Evolutionary conservation across 2,888 invertebrate genomes (phyloP).

Genomic region (Falcaria lacertinaria): DNA sequence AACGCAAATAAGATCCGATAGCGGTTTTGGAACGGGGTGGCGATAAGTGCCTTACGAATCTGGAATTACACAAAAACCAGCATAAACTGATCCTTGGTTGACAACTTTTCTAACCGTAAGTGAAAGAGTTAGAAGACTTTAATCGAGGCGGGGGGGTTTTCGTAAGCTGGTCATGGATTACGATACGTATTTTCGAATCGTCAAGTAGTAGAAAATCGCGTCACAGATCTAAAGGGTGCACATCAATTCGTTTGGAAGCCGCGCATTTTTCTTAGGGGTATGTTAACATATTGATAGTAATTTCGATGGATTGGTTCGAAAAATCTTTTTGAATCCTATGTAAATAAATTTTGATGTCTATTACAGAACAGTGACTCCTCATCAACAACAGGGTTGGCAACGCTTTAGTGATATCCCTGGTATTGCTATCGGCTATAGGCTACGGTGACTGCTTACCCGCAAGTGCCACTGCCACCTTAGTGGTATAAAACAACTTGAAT

Average conservation of each 20-base stretch:
- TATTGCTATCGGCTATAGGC: no score
- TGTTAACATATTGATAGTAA: slow-evolving; percentile 30
- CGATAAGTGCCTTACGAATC: slow-evolving; percentile 35
- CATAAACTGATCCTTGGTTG: slow-evolving; percentile 13
- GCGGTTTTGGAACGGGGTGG: slow-evolving; percentile 32
- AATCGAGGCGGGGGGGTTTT: slow-evolving; percentile 10
- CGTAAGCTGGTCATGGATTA: slow-evolving; percentile 29
- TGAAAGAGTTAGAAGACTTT: not conserved
- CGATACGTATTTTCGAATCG: slow-evolving; percentile 48
- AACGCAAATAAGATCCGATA: slow-evolving; percentile 37
- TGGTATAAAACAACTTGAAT: no score
- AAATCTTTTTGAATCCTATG: no score
- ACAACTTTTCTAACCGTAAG: not conserved
- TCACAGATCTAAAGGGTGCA: slow-evolving; percentile 38
- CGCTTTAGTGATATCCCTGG: no score
- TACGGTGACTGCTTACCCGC: no score
- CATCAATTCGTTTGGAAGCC: slow-evolving; percentile 4
- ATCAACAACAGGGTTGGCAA: no score
- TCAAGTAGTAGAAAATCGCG: slow-evolving; percentile 68
- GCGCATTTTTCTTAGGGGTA: slow-evolving; percentile 14
- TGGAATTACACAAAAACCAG: slow-evolving; percentile 32
- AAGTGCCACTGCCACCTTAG: no score
- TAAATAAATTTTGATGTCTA: no score
- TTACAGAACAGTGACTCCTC: no score
- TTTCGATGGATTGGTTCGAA: slow-evolving; percentile 14